A percentile compares a stretch with the other conserved stretches of the same genome.
Conservation (phyloP, 2,888 invertebrate species). For the Bugulina stolonifera region DNA sequence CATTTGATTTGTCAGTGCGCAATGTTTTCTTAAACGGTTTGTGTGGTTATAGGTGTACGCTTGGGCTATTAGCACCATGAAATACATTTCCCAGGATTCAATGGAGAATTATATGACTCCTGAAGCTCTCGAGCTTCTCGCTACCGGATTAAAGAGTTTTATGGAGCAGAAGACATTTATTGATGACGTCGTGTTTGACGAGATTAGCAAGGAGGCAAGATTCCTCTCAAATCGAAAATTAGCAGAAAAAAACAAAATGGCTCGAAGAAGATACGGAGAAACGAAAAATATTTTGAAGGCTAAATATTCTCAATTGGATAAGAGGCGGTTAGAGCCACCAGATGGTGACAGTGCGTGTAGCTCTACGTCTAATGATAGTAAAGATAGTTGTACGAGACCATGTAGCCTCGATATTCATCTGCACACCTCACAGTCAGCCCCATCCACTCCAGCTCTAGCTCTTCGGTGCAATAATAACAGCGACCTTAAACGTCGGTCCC, state of each 20-base stretch:
- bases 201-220: constrained; percentile 65
- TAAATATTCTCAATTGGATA: neutral
- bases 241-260: constrained; percentile 64
- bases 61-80: constrained; percentile 62
- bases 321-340: neutral
- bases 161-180: constrained; percentile 60
- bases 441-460: constrained; percentile 3
- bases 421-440: neutral
- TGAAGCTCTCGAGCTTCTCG: constrained; percentile 52
- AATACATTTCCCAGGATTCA: constrained; percentile 57
- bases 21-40: neutral
- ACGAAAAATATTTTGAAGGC: constrained; percentile 38
- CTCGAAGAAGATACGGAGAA: constrained; percentile 56
- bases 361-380: neutral
- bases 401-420: neutral
- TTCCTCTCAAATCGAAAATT: constrained; percentile 67
- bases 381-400: neutral
- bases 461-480: neutral
- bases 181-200: constrained; percentile 60
- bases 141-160: constrained; percentile 57
- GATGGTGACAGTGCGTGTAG: no score
- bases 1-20: no score
- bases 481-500: constrained; percentile 5
- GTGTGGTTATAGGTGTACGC: constrained; percentile 58
- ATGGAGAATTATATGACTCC: constrained; percentile 52